Evolutionary conservation across 1,140 invertebrate species (phyloP).

Genomic region (Drosophila watanabei): DNA sequence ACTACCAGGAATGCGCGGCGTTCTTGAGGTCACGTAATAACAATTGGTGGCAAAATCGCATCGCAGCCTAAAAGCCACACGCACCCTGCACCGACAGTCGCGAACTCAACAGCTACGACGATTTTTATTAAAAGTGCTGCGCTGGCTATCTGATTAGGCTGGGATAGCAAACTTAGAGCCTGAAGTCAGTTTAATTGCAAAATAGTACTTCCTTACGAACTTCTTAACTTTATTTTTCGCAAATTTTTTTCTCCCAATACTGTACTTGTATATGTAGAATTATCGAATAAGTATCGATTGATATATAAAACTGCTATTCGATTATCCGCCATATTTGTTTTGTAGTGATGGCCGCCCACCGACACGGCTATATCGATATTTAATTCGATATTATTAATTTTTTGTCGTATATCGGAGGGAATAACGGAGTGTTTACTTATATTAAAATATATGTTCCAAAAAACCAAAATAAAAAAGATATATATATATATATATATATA

Average conservation of each 20-base stretch:
- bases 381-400: too few relatives aligned
- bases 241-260: conserved; percentile 15
- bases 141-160: conserved; percentile 3
- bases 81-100: conserved; percentile 3
- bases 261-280: conserved; percentile 5
- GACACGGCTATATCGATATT: too few relatives aligned
- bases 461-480: too few relatives aligned
- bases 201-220: conserved; percentile 44
- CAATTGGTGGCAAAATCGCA: conserved; percentile 61
- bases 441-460: too few relatives aligned
- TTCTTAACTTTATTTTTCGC: conserved; percentile 45
- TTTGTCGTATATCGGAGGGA: too few relatives aligned
- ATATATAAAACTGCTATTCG: too few relatives aligned
- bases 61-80: conserved; percentile 20
- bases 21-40: conserved; percentile 60
- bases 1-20: conserved; percentile 34
- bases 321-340: too few relatives aligned
- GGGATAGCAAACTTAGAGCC: conserved; percentile 1
- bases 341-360: too few relatives aligned
- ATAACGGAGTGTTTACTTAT: too few relatives aligned
- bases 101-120: background rate
- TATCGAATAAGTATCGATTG: too few relatives aligned
- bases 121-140: background rate
- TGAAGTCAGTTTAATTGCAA: conserved; percentile 9
- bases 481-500: too few relatives aligned